Evolutionary conservation across 2,113 vertebrate species (phyloP), one percentile per base, ranked within the genome.

Genomic region (Tragelaphus strepsiceros): DNA sequence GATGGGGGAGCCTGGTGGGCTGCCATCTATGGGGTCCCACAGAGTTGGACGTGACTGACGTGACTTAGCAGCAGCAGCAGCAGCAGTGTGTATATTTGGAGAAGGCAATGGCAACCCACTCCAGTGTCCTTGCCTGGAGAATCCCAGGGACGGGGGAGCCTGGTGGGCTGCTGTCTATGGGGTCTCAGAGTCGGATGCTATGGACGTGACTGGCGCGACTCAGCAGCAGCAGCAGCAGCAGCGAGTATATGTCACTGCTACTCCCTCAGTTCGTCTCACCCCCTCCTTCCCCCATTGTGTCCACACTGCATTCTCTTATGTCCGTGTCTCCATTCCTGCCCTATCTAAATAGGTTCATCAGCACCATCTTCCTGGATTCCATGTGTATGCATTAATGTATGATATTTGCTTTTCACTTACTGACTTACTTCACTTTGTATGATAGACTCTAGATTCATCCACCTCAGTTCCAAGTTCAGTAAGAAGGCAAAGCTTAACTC

Each of bases 161-260:
- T 61, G 59, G 59, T 28, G 59, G 59, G 24, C 59, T 61, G 26
- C 59, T 2, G 11, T 61, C 2, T 28, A 1, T 61, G 11, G 59
- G 59, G 24, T 61, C 3, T 2, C 59, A 62, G 6, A 30, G 61
- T 62, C 1, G 2, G 28, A 30, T 14, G 13, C 43, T 43, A 43
- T 43, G 43, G 6, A 43, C 1, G 43, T 51, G 51, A 51, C 51
- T 51, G 51, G 3, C 0, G 0, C 0, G 5, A 61, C 59, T 61
- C 26, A 61, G 59, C 59, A 61, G 58, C 58, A 61, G 26, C 28
- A 62, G 58, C 58, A 61, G 26, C 28, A 62, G 28, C 28, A 64
- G 61, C 0, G 9, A 12, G 2, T 71, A 6, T 22, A 22, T 22
- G n/a, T 39, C 19, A 39, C 10, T 22, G n/a, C 19, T 39, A 39